Evolutionary conservation across 2,888 invertebrate species (phyloP).

Genomic region (Ophonus ardosiacus): DNA sequence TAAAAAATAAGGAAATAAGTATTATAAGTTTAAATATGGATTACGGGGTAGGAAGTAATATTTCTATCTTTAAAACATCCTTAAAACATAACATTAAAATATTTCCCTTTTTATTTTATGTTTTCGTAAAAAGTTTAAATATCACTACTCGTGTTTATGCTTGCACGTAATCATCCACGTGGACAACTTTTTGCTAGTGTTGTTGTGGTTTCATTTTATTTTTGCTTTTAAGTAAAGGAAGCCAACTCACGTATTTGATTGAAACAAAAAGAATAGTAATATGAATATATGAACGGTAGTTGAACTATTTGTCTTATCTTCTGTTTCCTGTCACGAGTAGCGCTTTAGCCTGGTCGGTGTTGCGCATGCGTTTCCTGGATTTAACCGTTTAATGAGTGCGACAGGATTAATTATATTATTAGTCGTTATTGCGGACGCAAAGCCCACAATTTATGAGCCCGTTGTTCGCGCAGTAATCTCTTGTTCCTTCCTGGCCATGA

Average conservation of each 20-base stretch:
- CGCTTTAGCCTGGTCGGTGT: conserved; percentile 46
- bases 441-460: conserved; percentile 25
- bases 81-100: too few relatives aligned
- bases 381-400: conserved; percentile 59
- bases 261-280: conserved; percentile 33
- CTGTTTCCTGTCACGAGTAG: conserved; percentile 59
- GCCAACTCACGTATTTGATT: conserved; percentile 30
- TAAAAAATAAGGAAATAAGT: too few relatives aligned
- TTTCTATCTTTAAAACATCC: too few relatives aligned
- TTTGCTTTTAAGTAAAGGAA: conserved; percentile 28
- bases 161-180: not conserved
- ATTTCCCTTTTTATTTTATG: too few relatives aligned
- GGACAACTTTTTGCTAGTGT: conserved; percentile 10
- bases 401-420: conserved; percentile 59
- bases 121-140: too few relatives aligned
- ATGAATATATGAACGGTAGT: conserved; percentile 55
- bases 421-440: conserved; percentile 35
- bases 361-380: conserved; percentile 52
- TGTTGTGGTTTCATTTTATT: not conserved
- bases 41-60: too few relatives aligned
- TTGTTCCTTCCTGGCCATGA: not conserved
- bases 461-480: conserved; percentile 11
- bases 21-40: too few relatives aligned
- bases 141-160: too few relatives aligned
- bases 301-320: conserved; percentile 60